Percentiles rank a stretch among this genome's conserved stretches.
These are phyloP conservation scores for Drosophila lini DNA, from an alignment of 1,140 invertebrate genomes.

Conservation along the genomic window DNA sequence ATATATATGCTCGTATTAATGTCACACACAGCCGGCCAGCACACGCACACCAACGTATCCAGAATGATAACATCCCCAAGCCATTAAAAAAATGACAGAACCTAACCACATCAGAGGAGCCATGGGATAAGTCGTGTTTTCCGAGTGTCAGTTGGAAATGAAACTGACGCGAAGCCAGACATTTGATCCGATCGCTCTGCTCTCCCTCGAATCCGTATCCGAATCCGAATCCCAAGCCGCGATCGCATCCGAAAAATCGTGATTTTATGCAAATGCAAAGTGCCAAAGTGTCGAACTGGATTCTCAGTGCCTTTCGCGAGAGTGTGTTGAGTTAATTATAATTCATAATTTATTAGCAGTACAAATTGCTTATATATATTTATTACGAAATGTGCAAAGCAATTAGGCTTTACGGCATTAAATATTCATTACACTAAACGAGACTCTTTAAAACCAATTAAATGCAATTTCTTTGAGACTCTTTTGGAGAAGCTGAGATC, in stretches of 20 bases:
- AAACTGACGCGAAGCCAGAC: slow-evolving; percentile 39
- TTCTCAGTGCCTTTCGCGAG: slow-evolving; percentile 28
- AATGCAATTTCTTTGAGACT: slow-evolving; percentile 40
- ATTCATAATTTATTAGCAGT: slow-evolving; percentile 60
- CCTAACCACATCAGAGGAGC: slow-evolving; percentile 5
- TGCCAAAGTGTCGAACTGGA: slow-evolving; percentile 55
- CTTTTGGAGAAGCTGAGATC: not conserved
- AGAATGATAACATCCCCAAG: slow-evolving; percentile 32
- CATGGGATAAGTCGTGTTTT: slow-evolving; percentile 38
- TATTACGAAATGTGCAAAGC: slow-evolving; percentile 52
- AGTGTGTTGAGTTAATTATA: slow-evolving; percentile 41
- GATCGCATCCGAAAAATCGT: slow-evolving; percentile 45
- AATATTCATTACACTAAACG: slow-evolving; percentile 37
- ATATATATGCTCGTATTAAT: slow-evolving; percentile 26
- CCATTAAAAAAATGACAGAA: slow-evolving; percentile 43
- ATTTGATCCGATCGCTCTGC: slow-evolving; percentile 25
- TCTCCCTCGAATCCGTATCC: slow-evolving; percentile 1
- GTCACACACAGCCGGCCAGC: slow-evolving; percentile 20
- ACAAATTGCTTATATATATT: slow-evolving; percentile 57
- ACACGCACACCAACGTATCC: slow-evolving; percentile 21
- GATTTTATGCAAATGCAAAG: slow-evolving; percentile 66
- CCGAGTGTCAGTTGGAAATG: slow-evolving; percentile 39
- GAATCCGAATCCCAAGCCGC: not conserved
- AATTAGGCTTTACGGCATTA: slow-evolving; percentile 32
- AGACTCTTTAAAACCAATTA: slow-evolving; percentile 38